These are phyloP conservation scores for Muntiacus reevesi DNA, from an alignment of 2,113 vertebrate genomes.

Conservation along the genomic window DNA sequence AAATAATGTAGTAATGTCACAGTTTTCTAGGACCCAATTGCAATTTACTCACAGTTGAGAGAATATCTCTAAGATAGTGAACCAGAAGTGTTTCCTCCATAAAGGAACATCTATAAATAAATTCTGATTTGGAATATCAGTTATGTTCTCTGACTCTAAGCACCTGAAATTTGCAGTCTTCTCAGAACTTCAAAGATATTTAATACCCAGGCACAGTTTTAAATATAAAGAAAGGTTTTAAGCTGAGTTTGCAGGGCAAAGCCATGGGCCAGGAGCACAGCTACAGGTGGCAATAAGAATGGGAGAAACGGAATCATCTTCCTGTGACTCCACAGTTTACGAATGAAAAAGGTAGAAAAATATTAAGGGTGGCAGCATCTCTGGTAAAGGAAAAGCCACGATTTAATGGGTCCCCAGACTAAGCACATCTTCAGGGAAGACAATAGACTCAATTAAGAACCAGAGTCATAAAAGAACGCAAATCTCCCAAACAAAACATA, in stretches of 20 bases:
- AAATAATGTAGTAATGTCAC: not conserved
- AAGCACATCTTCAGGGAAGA: slow-evolving; percentile 51
- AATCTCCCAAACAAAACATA: slow-evolving; percentile 72
- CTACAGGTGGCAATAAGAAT: not conserved
- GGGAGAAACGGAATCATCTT: not conserved
- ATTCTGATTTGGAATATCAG: not conserved
- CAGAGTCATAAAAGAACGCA: slow-evolving; percentile 45
- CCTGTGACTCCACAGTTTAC: not conserved
- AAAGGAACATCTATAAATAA: not conserved
- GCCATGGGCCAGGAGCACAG: not conserved
- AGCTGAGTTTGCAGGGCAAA: not conserved
- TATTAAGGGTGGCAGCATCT: not conserved
- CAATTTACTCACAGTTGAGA: not conserved
- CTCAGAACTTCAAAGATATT: not conserved
- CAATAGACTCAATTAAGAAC: slow-evolving; percentile 65
- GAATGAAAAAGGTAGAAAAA: not conserved
- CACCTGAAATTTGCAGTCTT: not conserved
- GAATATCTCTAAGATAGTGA: not conserved
- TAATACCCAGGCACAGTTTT: not conserved
- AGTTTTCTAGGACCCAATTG: not conserved
- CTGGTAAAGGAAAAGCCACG: not conserved
- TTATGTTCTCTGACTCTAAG: not conserved
- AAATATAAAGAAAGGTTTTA: slow-evolving; percentile 2
- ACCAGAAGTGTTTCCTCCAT: not conserved
- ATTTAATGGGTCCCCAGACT: slow-evolving; percentile 29